These are phyloP conservation scores for Ectemnius lituratus DNA, from an alignment of 2,888 invertebrate genomes.

Conservation along the genomic window DNA sequence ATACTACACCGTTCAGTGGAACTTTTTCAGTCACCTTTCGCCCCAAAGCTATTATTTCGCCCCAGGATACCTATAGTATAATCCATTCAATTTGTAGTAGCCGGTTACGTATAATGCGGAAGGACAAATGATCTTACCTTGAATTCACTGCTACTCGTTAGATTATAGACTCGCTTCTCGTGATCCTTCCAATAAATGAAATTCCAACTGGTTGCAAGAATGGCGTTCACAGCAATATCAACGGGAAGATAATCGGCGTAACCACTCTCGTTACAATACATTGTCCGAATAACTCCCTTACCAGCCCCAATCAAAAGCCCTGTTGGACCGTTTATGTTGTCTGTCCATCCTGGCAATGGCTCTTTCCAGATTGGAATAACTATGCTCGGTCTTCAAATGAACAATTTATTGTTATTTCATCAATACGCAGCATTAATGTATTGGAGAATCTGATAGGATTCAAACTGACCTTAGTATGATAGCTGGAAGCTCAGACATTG, in stretches of 20 bases:
- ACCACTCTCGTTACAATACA: constrained; percentile 89
- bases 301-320: constrained; percentile 90
- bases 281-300: constrained; percentile 92
- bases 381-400: constrained; percentile 74
- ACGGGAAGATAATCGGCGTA: constrained; percentile 91
- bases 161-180: constrained; percentile 82
- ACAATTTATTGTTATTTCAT: neutral
- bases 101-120: neutral
- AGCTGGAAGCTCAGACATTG: constrained; percentile 87
- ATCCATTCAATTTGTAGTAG: neutral
- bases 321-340: constrained; percentile 95
- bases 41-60: constrained; percentile 90
- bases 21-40: constrained; percentile 87
- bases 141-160: constrained; percentile 89
- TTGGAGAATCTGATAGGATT: neutral
- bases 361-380: constrained; percentile 93
- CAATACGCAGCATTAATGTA: neutral
- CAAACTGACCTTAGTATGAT: constrained; percentile 86
- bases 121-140: constrained; percentile 78
- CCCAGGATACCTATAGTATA: constrained; percentile 84
- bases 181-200: constrained; percentile 80
- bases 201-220: constrained; percentile 84
- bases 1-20: constrained; percentile 91
- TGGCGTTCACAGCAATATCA: constrained; percentile 89
- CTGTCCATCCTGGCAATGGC: constrained; percentile 93